Percentiles rank a stretch among this genome's conserved stretches.
These are phyloP conservation scores for Sebastes aleutianus DNA, from an alignment of 2,797 vertebrate genomes.

Conservation along the genomic window DNA sequence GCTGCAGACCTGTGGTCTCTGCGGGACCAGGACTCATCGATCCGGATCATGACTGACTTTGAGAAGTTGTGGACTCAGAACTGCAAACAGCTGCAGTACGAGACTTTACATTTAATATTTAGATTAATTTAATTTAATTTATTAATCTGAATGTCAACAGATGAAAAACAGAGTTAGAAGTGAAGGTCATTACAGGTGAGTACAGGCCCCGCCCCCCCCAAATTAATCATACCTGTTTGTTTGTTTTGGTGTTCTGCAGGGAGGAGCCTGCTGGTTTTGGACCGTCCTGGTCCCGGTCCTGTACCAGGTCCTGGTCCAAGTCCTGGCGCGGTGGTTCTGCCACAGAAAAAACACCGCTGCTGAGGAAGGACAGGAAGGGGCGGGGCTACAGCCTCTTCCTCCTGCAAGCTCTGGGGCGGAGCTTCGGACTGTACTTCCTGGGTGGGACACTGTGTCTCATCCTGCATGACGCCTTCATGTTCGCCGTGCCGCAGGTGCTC, in stretches of 20 bases:
- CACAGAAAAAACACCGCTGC: slow-evolving; percentile 69
- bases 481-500: slow-evolving; percentile 85
- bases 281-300: neutral
- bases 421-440: slow-evolving; percentile 83
- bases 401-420: slow-evolving; percentile 74
- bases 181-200: neutral
- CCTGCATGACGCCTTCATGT: slow-evolving; percentile 85
- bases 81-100: slow-evolving; percentile 26
- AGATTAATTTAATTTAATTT: neutral
- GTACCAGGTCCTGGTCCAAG: neutral
- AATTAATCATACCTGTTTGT: neutral
- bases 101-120: neutral
- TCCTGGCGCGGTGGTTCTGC: neutral
- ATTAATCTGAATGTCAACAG: neutral
- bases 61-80: slow-evolving; percentile 78
- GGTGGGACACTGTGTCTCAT: slow-evolving; percentile 81
- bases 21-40: slow-evolving; percentile 79
- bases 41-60: slow-evolving; percentile 78
- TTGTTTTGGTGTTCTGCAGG: neutral
- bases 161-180: neutral
- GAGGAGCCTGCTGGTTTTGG: neutral
- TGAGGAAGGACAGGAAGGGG: slow-evolving; percentile 67
- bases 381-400: slow-evolving; percentile 59
- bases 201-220: neutral
- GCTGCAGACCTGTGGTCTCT: slow-evolving; percentile 85